Percentiles rank a stretch among this genome's conserved stretches.
These are phyloP conservation scores for Rhagonycha fulva DNA, from an alignment of 2,888 invertebrate species.

Conservation along the genomic window DNA sequence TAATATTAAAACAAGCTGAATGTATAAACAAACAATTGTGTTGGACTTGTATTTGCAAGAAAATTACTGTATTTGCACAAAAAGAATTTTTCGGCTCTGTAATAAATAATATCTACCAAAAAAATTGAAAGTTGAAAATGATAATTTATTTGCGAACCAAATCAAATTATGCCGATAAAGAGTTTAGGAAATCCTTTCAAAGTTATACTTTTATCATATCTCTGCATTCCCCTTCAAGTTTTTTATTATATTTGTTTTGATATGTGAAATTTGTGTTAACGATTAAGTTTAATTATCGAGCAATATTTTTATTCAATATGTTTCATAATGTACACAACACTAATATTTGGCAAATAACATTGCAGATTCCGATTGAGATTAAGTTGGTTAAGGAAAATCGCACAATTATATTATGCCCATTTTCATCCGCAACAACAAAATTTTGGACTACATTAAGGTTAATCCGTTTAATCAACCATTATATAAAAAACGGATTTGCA, in stretches of 20 bases:
- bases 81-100: neutral
- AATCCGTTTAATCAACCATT: neutral
- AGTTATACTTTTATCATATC: neutral
- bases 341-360: neutral
- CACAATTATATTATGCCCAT: neutral
- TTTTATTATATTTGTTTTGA: neutral
- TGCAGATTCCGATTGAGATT: neutral
- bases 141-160: neutral
- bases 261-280: neutral
- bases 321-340: neutral
- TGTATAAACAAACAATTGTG: neutral
- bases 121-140: neutral
- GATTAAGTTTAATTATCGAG: neutral
- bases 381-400: neutral
- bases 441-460: neutral
- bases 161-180: neutral
- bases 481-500: neutral
- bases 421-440: neutral
- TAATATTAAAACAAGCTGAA: neutral
- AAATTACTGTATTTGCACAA: neutral
- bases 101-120: neutral
- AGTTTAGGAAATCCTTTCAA: neutral
- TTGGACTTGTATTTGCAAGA: neutral
- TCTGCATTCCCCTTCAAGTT: neutral
- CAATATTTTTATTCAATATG: neutral